Conservation (phyloP, 92 coral and sea anemone species). For the Chrysogorgia sp. region DNA sequence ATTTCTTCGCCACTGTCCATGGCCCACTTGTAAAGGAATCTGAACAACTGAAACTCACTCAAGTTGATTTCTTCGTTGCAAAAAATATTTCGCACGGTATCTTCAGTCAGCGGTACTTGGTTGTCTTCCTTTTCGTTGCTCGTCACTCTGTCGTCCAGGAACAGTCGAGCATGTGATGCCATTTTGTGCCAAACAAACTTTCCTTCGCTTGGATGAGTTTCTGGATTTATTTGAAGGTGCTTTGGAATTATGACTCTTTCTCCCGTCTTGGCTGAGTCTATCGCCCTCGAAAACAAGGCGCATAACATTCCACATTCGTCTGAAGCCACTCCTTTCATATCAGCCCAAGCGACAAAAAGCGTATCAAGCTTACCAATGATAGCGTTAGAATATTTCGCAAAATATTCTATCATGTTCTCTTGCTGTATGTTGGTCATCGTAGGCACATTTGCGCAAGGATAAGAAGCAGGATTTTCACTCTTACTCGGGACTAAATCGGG, state of each 20-base stretch:
- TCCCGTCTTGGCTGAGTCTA: constrained; percentile 91
- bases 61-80: constrained; percentile 58
- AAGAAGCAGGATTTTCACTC: constrained; percentile 61
- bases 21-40: constrained; percentile 79
- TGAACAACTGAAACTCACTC: constrained; percentile 71
- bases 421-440: constrained; percentile 42
- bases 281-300: constrained; percentile 79
- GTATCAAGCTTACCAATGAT: constrained; percentile 66
- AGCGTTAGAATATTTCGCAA: constrained; percentile 73
- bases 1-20: constrained; percentile 1
- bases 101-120: constrained; percentile 58
- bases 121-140: constrained; percentile 24
- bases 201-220: constrained; percentile 14
- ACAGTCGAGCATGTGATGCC: constrained; percentile 58
- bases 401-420: constrained; percentile 69
- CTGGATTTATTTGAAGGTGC: constrained; percentile 33
- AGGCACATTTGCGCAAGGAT: constrained; percentile 69
- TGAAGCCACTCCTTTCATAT: constrained; percentile 75
- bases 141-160: constrained; percentile 55
- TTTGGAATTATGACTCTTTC: constrained; percentile 67
- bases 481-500: constrained; percentile 67
- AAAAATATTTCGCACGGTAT: constrained; percentile 54
- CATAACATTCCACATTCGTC: constrained; percentile 68
- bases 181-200: constrained; percentile 82
- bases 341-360: constrained; percentile 77